Evolutionary conservation across 2,888 invertebrate species (phyloP).

Genomic region (Petrolisthes cinctipes): DNA sequence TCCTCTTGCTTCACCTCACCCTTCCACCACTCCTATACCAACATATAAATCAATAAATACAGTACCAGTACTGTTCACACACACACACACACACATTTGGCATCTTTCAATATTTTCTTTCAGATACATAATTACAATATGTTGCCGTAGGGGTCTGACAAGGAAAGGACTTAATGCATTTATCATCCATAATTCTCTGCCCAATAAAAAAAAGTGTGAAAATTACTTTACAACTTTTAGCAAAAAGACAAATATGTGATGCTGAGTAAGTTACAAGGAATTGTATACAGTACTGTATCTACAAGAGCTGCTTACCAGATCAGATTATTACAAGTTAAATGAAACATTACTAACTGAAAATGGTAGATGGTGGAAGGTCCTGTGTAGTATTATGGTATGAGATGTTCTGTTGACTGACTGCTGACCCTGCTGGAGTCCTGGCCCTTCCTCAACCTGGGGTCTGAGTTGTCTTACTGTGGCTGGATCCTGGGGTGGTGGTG

Average conservation of each 20-base stretch:
- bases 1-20: slow-evolving; percentile 86
- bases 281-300: background rate
- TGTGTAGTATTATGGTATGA: background rate
- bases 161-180: too few relatives aligned
- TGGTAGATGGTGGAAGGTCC: slow-evolving; percentile 40
- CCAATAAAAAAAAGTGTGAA: too few relatives aligned
- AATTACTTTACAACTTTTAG: too few relatives aligned
- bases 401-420: slow-evolving; percentile 30
- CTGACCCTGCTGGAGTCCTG: slow-evolving; percentile 41
- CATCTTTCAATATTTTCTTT: too few relatives aligned
- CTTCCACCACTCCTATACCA: slow-evolving; percentile 82
- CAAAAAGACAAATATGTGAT: too few relatives aligned
- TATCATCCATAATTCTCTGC: too few relatives aligned
- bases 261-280: background rate
- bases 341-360: slow-evolving; percentile 4
- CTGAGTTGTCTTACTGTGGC: slow-evolving; percentile 3
- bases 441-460: slow-evolving; percentile 20
- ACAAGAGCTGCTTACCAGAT: background rate
- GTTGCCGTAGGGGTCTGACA: too few relatives aligned
- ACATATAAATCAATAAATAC: too few relatives aligned
- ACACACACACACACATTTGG: too few relatives aligned
- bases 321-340: background rate
- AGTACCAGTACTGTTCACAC: too few relatives aligned
- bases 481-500: slow-evolving; percentile 42
- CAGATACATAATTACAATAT: too few relatives aligned